Evolutionary conservation across 2,113 vertebrate species (phyloP).

Genomic region (Mus pahari): DNA sequence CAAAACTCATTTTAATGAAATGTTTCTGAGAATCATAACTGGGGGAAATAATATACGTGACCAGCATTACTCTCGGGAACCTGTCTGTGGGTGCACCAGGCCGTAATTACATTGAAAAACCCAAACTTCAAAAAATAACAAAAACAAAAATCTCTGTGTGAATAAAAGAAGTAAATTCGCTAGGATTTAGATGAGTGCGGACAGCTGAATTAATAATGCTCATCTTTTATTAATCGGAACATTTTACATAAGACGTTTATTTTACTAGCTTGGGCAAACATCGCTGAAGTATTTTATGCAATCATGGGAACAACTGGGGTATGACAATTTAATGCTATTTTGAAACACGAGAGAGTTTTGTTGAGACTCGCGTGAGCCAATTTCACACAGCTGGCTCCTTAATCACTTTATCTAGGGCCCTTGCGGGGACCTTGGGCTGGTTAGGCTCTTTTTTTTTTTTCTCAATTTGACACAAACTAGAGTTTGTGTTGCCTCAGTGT

Average conservation of each 20-base stretch:
- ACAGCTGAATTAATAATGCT: constrained; percentile 73
- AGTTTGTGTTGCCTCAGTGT: neutral
- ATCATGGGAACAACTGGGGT: neutral
- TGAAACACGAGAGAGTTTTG: constrained; percentile 3
- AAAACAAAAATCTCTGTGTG: neutral
- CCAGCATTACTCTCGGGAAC: neutral
- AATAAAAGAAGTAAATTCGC: constrained; percentile 58
- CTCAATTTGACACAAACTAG: neutral
- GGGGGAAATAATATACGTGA: neutral
- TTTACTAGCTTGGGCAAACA: constrained; percentile 63
- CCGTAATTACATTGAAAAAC: neutral
- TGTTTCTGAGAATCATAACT: constrained; percentile 22
- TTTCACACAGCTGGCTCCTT: neutral
- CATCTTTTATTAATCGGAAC: constrained; percentile 73
- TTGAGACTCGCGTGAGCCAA: neutral
- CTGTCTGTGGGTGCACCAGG: neutral
- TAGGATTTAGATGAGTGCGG: constrained; percentile 6
- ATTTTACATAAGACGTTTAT: constrained; percentile 76
- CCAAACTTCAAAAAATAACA: constrained; percentile 1
- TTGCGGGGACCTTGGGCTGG: neutral
- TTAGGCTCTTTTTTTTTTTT: neutral
- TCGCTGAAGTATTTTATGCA: constrained; percentile 70
- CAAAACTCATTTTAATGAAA: constrained; percentile 50
- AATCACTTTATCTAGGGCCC: neutral
- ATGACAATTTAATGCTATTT: constrained; percentile 5